A percentile compares a stretch with the other conserved stretches of the same genome.
These are phyloP conservation scores for Anguilla japonica DNA, from an alignment of 2,113 vertebrate genomes.

Conservation along the genomic window DNA sequence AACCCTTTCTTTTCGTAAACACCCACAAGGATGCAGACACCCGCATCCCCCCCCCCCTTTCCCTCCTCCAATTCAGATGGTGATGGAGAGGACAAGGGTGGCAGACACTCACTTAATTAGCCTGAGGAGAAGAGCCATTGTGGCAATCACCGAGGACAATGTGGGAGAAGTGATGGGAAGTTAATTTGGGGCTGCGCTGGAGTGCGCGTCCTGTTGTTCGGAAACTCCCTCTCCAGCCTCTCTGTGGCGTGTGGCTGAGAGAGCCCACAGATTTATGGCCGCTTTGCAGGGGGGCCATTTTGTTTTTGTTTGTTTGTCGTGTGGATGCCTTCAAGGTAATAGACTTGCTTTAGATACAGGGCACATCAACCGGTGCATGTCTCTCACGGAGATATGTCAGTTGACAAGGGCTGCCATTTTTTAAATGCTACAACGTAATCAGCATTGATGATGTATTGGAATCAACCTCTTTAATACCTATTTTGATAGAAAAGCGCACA, in stretches of 20 bases:
- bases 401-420: neutral
- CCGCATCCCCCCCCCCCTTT: slow-evolving; percentile 23
- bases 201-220: slow-evolving; percentile 37
- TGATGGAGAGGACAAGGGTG: slow-evolving; percentile 62
- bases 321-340: too few relatives aligned
- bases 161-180: slow-evolving; percentile 59
- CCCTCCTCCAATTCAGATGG: slow-evolving; percentile 36
- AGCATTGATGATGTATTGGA: neutral
- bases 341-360: too few relatives aligned
- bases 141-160: slow-evolving; percentile 73
- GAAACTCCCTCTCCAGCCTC: slow-evolving; percentile 23
- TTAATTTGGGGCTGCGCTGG: slow-evolving; percentile 50
- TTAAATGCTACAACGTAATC: neutral
- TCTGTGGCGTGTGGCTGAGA: neutral
- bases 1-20: slow-evolving; percentile 56
- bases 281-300: neutral
- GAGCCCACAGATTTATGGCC: neutral
- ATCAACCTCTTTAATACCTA: neutral
- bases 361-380: neutral
- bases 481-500: too few relatives aligned
- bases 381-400: too few relatives aligned
- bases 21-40: slow-evolving; percentile 51
- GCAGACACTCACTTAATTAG: slow-evolving; percentile 75
- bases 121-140: slow-evolving; percentile 74
- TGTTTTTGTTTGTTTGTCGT: too few relatives aligned